phyloP scores from a whole-genome alignment of 2,797 vertebrate genomes.

The Oreortyx pictus region DNA sequence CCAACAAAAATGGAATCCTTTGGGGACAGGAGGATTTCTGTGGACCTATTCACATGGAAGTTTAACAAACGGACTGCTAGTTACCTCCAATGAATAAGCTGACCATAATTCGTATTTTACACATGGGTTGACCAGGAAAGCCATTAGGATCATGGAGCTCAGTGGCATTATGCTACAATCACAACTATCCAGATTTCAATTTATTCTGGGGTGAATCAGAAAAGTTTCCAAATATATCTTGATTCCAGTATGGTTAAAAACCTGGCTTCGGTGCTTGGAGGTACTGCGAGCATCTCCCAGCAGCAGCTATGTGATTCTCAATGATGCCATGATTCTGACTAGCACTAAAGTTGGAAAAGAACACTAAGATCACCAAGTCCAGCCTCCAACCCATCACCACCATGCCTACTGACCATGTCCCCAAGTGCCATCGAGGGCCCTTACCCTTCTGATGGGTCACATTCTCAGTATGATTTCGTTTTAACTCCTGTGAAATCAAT shows the following conservation, averaged over 20 bases:
- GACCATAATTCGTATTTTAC: fast-evolving
- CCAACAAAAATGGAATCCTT: neutral
- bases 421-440: too few relatives aligned
- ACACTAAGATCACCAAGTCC: too few relatives aligned
- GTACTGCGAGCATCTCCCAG: neutral
- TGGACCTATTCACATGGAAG: too few relatives aligned
- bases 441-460: too few relatives aligned
- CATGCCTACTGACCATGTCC: too few relatives aligned
- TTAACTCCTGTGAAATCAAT: neutral
- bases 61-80: neutral
- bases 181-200: neutral
- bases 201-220: neutral
- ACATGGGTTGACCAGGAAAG: neutral
- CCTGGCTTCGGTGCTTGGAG: neutral
- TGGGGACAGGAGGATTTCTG: neutral
- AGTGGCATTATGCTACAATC: fast-evolving
- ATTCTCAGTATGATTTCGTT: fast-evolving
- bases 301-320: fast-evolving
- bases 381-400: too few relatives aligned
- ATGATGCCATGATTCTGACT: too few relatives aligned
- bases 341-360: neutral
- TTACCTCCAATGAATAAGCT: neutral
- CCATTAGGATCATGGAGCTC: fast-evolving
- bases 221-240: neutral
- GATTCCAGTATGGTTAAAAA: neutral